Conservation (phyloP, 2,797 vertebrate species). For the Macroramphosus scolopax region DNA sequence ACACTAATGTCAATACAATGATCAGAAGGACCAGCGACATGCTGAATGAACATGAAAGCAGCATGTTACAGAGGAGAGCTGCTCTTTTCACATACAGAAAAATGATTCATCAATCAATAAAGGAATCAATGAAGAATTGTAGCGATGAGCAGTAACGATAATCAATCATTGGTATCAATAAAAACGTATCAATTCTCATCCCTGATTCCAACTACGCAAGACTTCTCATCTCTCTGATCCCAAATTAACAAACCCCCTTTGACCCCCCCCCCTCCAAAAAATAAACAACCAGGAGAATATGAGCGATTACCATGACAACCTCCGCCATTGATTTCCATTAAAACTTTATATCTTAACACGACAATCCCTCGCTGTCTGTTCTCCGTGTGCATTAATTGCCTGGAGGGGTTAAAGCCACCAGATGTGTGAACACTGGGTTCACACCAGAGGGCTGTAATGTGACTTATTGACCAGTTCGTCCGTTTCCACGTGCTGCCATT, state of each 20-base stretch:
- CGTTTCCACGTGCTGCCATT: constrained; percentile 69
- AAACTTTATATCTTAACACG: constrained; percentile 41
- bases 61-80: no score
- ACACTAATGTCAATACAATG: no score
- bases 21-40: no score
- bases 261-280: constrained; percentile 12
- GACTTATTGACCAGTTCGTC: constrained; percentile 75
- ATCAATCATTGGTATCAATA: no score
- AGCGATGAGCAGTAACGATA: no score
- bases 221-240: neutral
- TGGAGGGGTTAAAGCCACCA: constrained; percentile 68
- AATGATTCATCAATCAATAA: neutral
- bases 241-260: constrained; percentile 9
- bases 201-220: no score
- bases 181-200: no score
- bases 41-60: no score
- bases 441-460: constrained; percentile 34
- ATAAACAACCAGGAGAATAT: constrained; percentile 29
- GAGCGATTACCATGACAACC: constrained; percentile 24
- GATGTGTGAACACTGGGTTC: constrained; percentile 39
- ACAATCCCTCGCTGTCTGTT: constrained; percentile 63
- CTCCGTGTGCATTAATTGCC: constrained; percentile 75
- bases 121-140: no score
- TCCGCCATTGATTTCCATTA: constrained; percentile 33
- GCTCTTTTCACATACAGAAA: neutral